Evolutionary conservation across 2,113 vertebrate genomes (phyloP), one percentile per base, ranked within the genome.

Genomic region (Ptilorrhoa leucosticta): DNA sequence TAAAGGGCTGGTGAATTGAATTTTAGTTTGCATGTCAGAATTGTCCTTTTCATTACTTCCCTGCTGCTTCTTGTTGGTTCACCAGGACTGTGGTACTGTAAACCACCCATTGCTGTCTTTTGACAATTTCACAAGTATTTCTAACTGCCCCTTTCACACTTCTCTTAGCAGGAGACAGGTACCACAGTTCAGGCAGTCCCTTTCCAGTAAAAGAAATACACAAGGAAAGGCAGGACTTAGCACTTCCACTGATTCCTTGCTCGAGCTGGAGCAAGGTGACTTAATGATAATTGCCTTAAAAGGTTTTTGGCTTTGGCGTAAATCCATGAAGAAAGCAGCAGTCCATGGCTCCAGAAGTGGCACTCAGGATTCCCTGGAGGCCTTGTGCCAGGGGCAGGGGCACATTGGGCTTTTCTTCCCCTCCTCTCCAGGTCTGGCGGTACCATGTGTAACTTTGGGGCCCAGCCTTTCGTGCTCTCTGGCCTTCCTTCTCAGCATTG

Each of bases 391-490:
- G 27, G 30, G 31, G 42, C 58, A 73, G 18, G 17, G 6, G 27
- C 18, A 16, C 1, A 6, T 1, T 4, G 31, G 45, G 45, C 45
- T 78, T 48, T 63, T 39, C 30, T 35, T 28, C 22, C 37, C 6
- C 28, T 31, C 51, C 48, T 1, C 65, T 20, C 16, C 47, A 26
- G 23, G 15, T 47, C 15, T 16, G 24, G 23, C 68, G 60, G 11
- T 2, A 9, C 7, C 7, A 11, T 11, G 19, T 14, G 3, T 15
- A 48, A 26, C 24, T 28, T 3, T 3, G 15, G 28, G 35, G 33
- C 35, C 22, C 1, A 0, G 35, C 5, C 0, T 13, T 2, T 7
- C 0, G 0, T 13, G 26, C 44, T 48, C 2, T 6, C 2, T 5
- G 0, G 6, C n/a, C 39, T 64, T 35, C 47, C 9, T 48, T 14